Evolutionary conservation across 2,888 invertebrate genomes (phyloP).

Genomic region (Trypoxylon attenuatum): DNA sequence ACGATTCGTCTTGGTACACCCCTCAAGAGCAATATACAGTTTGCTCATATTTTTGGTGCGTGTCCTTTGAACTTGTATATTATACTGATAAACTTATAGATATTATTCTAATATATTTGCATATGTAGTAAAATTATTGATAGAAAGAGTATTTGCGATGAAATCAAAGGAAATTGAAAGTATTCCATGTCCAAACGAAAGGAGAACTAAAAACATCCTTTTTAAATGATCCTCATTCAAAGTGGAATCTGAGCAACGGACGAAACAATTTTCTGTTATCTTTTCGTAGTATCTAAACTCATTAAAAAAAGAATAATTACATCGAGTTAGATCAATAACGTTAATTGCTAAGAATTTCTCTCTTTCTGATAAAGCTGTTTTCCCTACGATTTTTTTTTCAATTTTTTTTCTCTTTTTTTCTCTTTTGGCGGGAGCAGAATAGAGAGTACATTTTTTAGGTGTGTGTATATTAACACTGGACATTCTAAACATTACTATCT

Average conservation of each 20-base stretch:
- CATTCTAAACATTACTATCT: slow-evolving; percentile 57
- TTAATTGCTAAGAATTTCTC: too few relatives aligned
- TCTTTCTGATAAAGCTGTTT: neutral
- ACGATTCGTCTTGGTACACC: neutral
- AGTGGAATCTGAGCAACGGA: too few relatives aligned
- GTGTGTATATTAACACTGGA: slow-evolving; percentile 9
- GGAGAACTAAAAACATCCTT: too few relatives aligned
- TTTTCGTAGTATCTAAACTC: too few relatives aligned
- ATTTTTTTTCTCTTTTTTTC: too few relatives aligned
- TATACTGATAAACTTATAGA: slow-evolving; percentile 14
- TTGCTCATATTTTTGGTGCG: slow-evolving; percentile 17
- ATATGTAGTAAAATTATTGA: too few relatives aligned
- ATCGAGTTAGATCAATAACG: too few relatives aligned
- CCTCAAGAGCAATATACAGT: slow-evolving; percentile 7
- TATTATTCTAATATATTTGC: slow-evolving; percentile 17
- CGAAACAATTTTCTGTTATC: too few relatives aligned
- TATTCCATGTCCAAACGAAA: too few relatives aligned
- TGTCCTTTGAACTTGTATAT: slow-evolving; percentile 24
- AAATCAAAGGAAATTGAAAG: too few relatives aligned
- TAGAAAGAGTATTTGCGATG: slow-evolving; percentile 19
- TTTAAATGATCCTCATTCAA: too few relatives aligned
- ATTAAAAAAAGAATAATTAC: too few relatives aligned
- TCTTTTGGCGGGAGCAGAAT: neutral
- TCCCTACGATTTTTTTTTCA: neutral
- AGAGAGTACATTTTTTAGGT: neutral